Evolutionary conservation across 2,888 invertebrate genomes (phyloP).

Genomic region (Buathra laborator): DNA sequence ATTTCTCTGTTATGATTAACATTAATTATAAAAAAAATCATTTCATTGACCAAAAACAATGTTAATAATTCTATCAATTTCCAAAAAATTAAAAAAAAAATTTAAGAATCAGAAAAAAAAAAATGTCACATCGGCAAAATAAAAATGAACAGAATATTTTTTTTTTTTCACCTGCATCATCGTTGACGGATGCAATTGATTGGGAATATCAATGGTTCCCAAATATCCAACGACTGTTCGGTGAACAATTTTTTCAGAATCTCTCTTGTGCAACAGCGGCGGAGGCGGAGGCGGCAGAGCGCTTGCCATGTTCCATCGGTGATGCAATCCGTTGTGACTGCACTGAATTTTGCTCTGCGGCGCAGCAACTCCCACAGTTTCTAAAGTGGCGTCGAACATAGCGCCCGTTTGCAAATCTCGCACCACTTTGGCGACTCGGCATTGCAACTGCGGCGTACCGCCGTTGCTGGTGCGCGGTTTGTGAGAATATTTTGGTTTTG

Average conservation of each 20-base stretch:
- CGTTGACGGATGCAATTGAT: slow-evolving; percentile 91
- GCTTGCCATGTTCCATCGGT: slow-evolving; percentile 84
- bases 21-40: too few relatives aligned
- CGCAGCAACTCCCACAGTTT: slow-evolving; percentile 68
- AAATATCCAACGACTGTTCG: slow-evolving; percentile 97
- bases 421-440: slow-evolving; percentile 86
- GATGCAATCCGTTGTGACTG: slow-evolving; percentile 78
- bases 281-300: slow-evolving; percentile 84
- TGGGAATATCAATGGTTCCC: slow-evolving; percentile 98
- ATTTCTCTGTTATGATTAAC: too few relatives aligned
- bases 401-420: slow-evolving; percentile 86
- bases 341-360: slow-evolving; percentile 78
- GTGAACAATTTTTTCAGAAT: slow-evolving; percentile 88
- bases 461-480: slow-evolving; percentile 82
- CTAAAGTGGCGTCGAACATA: slow-evolving; percentile 84
- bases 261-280: slow-evolving; percentile 80
- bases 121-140: too few relatives aligned
- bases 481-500: slow-evolving; percentile 88
- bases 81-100: too few relatives aligned
- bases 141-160: not conserved
- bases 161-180: slow-evolving; percentile 87
- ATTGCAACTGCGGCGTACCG: slow-evolving; percentile 80
- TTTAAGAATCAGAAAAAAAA: too few relatives aligned
- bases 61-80: too few relatives aligned
- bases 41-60: too few relatives aligned